Evolutionary conservation across 2,797 vertebrate genomes (phyloP), one percentile per base, ranked within the genome.

Genomic region (Knipowitschia caucasica): DNA sequence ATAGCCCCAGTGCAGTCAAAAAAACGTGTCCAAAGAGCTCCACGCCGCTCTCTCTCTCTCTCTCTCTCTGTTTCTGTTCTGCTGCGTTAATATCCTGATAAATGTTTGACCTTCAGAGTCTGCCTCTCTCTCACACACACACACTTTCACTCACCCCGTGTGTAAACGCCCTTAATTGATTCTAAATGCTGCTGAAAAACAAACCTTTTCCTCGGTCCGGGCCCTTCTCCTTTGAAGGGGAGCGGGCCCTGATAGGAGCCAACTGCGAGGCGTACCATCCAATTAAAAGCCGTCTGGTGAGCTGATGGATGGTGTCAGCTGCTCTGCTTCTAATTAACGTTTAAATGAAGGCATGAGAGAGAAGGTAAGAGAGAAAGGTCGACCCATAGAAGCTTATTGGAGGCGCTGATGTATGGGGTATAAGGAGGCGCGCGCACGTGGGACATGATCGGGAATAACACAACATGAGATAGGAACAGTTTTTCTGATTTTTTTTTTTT

Each of bases 271-370:
- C 59, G 64, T 82, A 76, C 76, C 75, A 59, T 73, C 75, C 76
- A 85, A 83, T 81, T 84, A 79, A 85, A 85, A 68, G 69, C 64
- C 30, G 53, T 43, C 43, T 64, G 62, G 63, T 42, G 49, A 49
- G 72, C 26, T 90, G 90, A 91, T 87, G 78, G 88, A 90, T 88
- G 81, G 80, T 82, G 86, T 89, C 89, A 90, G 83, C 75, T 81
- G 85, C 58, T 69, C 64, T 80, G 82, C 78, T 84, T 86, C 86
- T 88, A 88, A 90, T 91, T 89, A 89, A 85, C 81, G 77, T 80
- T 83, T 75, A 75, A 86, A 86, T 85, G 72, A 78, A 77, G 47
- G 40, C 55, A 50, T 78, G 72, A 44, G 2, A 12, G 12, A 18
- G 21, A 12, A 23, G 2, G 2, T 29, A 35, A 14, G 62, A 17